Evolutionary conservation across 2,888 invertebrate species (phyloP), one percentile per base, ranked within the genome.

Genomic region (Microdon myrmicae): DNA sequence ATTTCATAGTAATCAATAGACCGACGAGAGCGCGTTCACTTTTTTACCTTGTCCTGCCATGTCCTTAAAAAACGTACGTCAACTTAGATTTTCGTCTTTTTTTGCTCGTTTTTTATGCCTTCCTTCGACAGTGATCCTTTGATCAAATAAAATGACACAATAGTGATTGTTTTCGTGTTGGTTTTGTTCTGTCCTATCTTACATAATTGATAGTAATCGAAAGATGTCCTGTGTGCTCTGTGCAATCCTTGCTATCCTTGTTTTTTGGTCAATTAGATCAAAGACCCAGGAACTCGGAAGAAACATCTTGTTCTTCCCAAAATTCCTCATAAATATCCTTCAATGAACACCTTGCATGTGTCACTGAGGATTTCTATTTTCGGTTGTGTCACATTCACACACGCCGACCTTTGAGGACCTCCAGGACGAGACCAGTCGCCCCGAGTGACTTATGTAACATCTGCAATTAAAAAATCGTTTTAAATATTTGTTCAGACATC

Each of bases 401-500:
- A 49, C 41, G 45, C 41, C 47, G 56, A 48, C 38, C 17, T 9
- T 47, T 23, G 39, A 20, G 35, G 48, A 59, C 55, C 61, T 55
- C 61, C 55, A 39, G 55, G n/a, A 48, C 25, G 19, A 43, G 41
- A 14, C 20, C 16, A 39, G 9, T 12, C 47, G 47, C 47, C 37
- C 39, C 31, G 29, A 37, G 44, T 61, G 64, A 64, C 64, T 64
- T 47, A 64, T 64, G 64, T 51, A 64, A 53, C 64, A 56, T 56
- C 64, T 64, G 64, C 64, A 64, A 64, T 64, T 64, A 64, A 53
- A 64, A 64, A 4, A 43, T 37, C 64, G 43, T 64, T 64, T 53
- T 58, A 56, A 64, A 64, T 64, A 64, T 64, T 64, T 56, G 64
- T 64, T 58, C 64, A 64, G 64, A 64, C 56, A 64, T 64, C 58